Evolutionary conservation across 1,140 invertebrate species (phyloP), one percentile per base, ranked within the genome.

Genomic region (Portunus trituberculatus): DNA sequence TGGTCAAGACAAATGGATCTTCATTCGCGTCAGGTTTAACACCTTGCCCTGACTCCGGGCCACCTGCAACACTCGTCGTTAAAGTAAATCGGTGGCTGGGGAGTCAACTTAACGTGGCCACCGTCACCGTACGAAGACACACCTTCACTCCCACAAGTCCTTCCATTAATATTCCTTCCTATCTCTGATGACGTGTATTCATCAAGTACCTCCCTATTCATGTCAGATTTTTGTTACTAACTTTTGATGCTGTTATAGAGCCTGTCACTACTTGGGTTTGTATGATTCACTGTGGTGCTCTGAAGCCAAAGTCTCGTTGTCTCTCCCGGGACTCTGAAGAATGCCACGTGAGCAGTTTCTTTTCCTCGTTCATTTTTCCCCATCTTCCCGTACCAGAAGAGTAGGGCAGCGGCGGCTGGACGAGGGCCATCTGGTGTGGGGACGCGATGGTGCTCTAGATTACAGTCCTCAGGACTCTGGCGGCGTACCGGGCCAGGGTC

Each of bases 361-460:
- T 76, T 20, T n/a, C 25, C 67, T 7, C 31, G 14, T 88, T 88
- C 86, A 39, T 46, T 88, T 46, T 88, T 88, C 31, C 86, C 29
- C 86, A 12, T 39, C 86, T 88, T 25, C n/a, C 86, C 45, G 14
- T 32, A 39, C 45, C 86, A 16, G n/a, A 31, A 10, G 16, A 59
- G 52, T 59, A 10, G 16, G 12, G 52, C 10, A 20, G 86, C 25
- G 86, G 86, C 32, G 31, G 16, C 14, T 12, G 12, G 82, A 16
- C 32, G 39, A 20, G 16, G 20, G 67, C 76, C 91, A 86, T 93
- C 39, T 93, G 82, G 76, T 59, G 92, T 32, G 29, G 46, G 25
- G 29, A 31, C 25, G 46, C 46, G 84, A 87, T 93, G 14, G 92
- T 88, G 84, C 84, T 93, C 46, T 48, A 93, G 84, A 88, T 93